Conservation (phyloP, 1,140 invertebrate species). For the Pseudomyrmex concolor region DNA sequence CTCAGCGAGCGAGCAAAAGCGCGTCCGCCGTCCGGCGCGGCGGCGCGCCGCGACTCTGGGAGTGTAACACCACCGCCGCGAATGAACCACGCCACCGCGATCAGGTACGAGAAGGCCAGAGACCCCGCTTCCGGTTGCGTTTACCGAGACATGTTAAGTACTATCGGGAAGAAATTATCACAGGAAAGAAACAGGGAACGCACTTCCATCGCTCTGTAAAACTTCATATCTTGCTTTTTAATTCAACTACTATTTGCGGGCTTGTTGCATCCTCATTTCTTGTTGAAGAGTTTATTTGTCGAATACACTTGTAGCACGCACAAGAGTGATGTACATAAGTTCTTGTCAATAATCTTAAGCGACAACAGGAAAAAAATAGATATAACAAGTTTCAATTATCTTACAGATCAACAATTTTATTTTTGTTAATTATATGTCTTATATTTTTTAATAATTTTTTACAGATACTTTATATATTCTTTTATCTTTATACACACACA, state of each 20-base stretch:
- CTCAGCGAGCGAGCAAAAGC: conserved; percentile 48
- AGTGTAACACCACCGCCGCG: conserved; percentile 15
- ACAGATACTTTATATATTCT: too few species aligned
- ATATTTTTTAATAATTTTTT: too few species aligned
- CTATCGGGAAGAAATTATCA: conserved; percentile 21
- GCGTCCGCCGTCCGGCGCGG: conserved; percentile 44
- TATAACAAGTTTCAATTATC: too few species aligned
- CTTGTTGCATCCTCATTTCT: not conserved
- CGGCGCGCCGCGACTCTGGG: conserved; percentile 26
- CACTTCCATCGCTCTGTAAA: not conserved
- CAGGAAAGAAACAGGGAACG: conserved; percentile 3
- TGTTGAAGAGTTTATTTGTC: not conserved
- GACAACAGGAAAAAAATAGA: too few species aligned
- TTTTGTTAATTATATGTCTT: too few species aligned
- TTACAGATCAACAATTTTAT: too few species aligned
- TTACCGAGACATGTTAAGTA: conserved; percentile 13
- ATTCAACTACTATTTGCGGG: not conserved
- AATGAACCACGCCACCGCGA: conserved; percentile 20
- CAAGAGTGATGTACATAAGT: too few species aligned
- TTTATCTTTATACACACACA: too few species aligned
- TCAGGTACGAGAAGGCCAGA: conserved; percentile 28
- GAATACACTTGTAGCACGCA: not conserved
- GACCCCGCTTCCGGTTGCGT: conserved; percentile 28
- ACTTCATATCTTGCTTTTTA: conserved; percentile 22
- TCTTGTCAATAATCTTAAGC: too few species aligned